phyloP scores from a whole-genome alignment of 2,888 invertebrate species.

The Amblyjoppa fuscipennis region DNA sequence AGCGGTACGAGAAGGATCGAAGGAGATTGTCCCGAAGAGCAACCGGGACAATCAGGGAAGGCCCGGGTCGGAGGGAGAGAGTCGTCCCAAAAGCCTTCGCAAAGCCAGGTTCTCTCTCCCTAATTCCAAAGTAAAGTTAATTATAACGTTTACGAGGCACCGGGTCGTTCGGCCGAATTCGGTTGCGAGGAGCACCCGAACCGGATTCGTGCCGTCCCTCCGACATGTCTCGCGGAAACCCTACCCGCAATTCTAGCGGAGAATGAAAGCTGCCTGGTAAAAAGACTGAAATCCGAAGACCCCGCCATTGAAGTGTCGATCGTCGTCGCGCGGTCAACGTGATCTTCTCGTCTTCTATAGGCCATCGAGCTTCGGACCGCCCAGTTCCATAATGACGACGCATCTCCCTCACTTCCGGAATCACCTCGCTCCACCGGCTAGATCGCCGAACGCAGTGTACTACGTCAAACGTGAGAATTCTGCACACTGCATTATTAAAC shows the following conservation, averaged over 20 bases:
- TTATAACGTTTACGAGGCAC: conserved; percentile 73
- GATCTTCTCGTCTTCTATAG: too few species aligned
- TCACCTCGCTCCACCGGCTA: not conserved
- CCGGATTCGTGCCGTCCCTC: not conserved
- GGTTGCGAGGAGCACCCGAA: not conserved
- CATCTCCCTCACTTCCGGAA: not conserved
- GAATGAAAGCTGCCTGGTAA: too few species aligned
- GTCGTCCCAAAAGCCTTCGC: conserved; percentile 65
- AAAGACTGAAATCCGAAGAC: too few species aligned
- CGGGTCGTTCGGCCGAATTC: conserved; percentile 41
- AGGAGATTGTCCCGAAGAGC: conserved; percentile 37
- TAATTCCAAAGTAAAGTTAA: conserved; percentile 72
- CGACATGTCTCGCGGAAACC: too few species aligned
- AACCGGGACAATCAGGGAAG: conserved; percentile 44
- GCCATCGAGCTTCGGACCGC: not conserved
- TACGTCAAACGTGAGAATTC: conserved; percentile 17
- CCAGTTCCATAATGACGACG: not conserved
- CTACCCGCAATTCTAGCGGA: too few species aligned
- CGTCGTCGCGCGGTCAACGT: too few species aligned
- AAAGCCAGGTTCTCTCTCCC: conserved; percentile 66
- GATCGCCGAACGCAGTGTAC: not conserved
- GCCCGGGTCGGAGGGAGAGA: conserved; percentile 18
- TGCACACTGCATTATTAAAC: conserved; percentile 15
- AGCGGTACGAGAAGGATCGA: conserved; percentile 40
- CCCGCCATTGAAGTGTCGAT: too few species aligned